Evolutionary conservation across 2,888 invertebrate species (phyloP), one percentile per base, ranked within the genome.

Genomic region (Neoitamus cyanurus): DNA sequence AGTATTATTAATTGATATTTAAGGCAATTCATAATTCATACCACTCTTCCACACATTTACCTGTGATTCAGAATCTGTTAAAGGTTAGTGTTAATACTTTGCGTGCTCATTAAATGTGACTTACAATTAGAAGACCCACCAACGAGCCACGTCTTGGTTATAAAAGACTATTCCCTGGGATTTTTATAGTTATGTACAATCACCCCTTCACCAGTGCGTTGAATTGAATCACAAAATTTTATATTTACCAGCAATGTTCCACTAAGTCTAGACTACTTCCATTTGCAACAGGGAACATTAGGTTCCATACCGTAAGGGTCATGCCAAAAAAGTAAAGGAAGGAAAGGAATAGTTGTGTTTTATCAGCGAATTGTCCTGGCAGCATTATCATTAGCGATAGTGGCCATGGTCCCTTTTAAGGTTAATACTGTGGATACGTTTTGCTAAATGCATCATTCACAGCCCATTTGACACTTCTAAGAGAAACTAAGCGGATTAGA

Each of bases 381-480:
- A n/a, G 6, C 58, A 25, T 15, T 9, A 58, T 58, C 20, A 58
- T 58, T 7, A 15, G 58, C 58, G 15, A 58, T 7, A 25, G 58
- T 58, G 58, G 58, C 58, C 20, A 25, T 20, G 58, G 58, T 58
- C 58, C 7, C 58, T 20, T 58, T 58, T 58, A 9, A 58, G 58
- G 13, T 58, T 58, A 58, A 15, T 58, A 34, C 20, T 58, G 58
- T 7, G 20, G 58, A 58, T 70, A 30, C 31, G 30, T 70, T 70
- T 30, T 37, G 31, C 30, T 78, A 78, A 78, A 48, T 78, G 78
- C 78, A 78, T 34, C 75, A 75, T 78, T 78, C 78, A 48, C 78
- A 78, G 58, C 48, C 31, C 46, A 78, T 78, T 48, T 42, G 78
- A 48, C 48, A 78, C 31, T 31, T 37, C 13, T 48, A 30, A 31